Base-by-base conservation (phyloP, 2,113 vertebrate species). In the Lynx canadensis region DNA sequence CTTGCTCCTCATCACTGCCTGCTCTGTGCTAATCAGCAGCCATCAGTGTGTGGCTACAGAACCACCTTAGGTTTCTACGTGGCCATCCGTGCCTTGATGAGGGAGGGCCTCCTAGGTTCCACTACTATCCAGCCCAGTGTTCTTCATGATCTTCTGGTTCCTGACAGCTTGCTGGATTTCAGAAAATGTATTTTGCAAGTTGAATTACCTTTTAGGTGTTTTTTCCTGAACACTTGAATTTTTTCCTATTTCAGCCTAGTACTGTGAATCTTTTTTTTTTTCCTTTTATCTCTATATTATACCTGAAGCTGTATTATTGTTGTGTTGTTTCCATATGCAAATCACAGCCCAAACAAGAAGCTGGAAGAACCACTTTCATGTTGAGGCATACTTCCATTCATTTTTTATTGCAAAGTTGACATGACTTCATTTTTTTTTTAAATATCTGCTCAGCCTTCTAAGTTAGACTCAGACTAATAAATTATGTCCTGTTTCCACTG, bases 381-480 rank as follows among this genome's bases (percentile, higher is more conserved):
- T 60, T 83, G 45, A 50, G 52, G 76, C 60, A 57, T 41, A n/a
- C 7, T 66, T 86, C 33, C 10, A 48, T 48, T 63, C 50, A 18
- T 41, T 93, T 74, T 95, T 87, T 41, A 65, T 80, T 93, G 33
- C 50, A 68, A 88, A 95, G 89, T 48, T 88, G 90, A 80, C 3
- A 19, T 80, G 27, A 66, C 71, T 27, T 95, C 36, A 31, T 63
- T 90, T 76, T 52, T 89, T 81, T 78, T 97, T 79, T 25, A 14
- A 14, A 71, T 80, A 87, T 78, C 69, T 38, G 14, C 15, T 94
- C 48, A 69, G 6, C 27, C 36, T 63, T n/a, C 36, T 85, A 11
- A 55, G 8, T 79, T 45, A 65, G 41, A 92, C 16, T 71, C 23
- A 71, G 23, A 95, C 41, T 73, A 50, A 78, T 38, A 86, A 78